A percentile compares a stretch with the other conserved stretches of the same genome.
These are phyloP conservation scores for Blera fallax DNA, from an alignment of 2,888 invertebrate species.

Conservation along the genomic window DNA sequence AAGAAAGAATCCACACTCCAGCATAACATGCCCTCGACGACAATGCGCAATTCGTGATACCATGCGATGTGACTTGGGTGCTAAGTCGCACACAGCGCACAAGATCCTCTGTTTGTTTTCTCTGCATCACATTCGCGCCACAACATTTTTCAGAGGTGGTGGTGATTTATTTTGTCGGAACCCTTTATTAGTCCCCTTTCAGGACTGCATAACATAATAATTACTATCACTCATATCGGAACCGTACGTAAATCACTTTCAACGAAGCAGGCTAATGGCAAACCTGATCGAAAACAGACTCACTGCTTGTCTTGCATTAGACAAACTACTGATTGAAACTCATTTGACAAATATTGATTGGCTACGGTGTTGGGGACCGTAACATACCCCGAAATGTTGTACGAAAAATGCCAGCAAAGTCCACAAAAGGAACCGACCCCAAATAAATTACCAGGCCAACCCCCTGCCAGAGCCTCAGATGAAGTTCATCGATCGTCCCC, in stretches of 20 bases:
- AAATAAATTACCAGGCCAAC: slow-evolving; percentile 59
- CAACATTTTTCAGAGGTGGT: slow-evolving; percentile 2
- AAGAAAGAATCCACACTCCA: background rate
- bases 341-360: slow-evolving; percentile 71
- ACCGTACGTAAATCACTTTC: slow-evolving; percentile 64
- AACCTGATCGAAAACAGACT: slow-evolving; percentile 42
- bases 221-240: slow-evolving; percentile 62
- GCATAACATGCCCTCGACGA: slow-evolving; percentile 18
- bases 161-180: slow-evolving; percentile 61
- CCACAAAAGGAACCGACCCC: slow-evolving; percentile 69
- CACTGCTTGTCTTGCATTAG: slow-evolving; percentile 45
- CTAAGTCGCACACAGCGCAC: slow-evolving; percentile 26
- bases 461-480: slow-evolving; percentile 57
- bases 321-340: slow-evolving; percentile 70
- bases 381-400: slow-evolving; percentile 36
- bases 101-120: slow-evolving; percentile 23
- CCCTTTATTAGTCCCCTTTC: slow-evolving; percentile 55
- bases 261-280: slow-evolving; percentile 25
- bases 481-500: slow-evolving; percentile 53
- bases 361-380: slow-evolving; percentile 30
- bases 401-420: slow-evolving; percentile 16
- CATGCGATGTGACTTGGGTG: slow-evolving; percentile 63
- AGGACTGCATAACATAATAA: slow-evolving; percentile 52
- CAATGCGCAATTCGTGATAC: slow-evolving; percentile 25
- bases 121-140: slow-evolving; percentile 20